Base-by-base conservation (phyloP, 2,113 vertebrate species). In the Erinaceus europaeus region DNA sequence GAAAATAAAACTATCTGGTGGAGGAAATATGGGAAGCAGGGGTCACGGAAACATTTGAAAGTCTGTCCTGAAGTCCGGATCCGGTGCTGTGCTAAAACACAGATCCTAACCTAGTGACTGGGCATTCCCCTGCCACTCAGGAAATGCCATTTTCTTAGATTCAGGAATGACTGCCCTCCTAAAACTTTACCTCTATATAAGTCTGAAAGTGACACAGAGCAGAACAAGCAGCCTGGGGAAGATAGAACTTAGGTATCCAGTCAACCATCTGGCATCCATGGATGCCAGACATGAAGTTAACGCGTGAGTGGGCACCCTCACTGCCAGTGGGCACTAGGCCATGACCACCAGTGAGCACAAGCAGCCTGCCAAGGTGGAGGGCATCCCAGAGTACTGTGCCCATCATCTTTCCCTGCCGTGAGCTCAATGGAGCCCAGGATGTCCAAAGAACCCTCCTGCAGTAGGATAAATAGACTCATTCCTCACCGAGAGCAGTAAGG, bases 201-300 rank as follows among this genome's bases (percentile, higher is more conserved):
- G 85, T 67, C 84, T 80, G 27, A 82, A 62, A 89, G 17, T 82
- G 88, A 92, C 77, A 89, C 32, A 36, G 65, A 44, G 21, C 82
- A 87, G 81, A 32, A 81, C 17, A 20, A 42, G 34, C 38, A 44
- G 4, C 44, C 36, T 25, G 38, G 53, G 64, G 40, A 77, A 62
- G 48, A 36, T 25, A 34, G 69, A 74, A 17, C 50, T 18, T 8
- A 72, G 52, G 61, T 74, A 25, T 72, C 48, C 85, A 85, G 55
- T 53, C 48, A 73, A 81, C 36, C 2, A 1, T 57, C 80, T 84
- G 85, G 84, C 65, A 65, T 50, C 73, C 52, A 7, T 27, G 48
- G 55, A 83, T 55, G 80, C 32, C 42, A 84, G 48, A 68, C 76
- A 55, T 64, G 57, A 83, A 77, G 69, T 62, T 59, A 88, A 67